phyloP scores from a whole-genome alignment of 35 echinoderm and acorn worm genomes.

The Chiridota heheva region DNA sequence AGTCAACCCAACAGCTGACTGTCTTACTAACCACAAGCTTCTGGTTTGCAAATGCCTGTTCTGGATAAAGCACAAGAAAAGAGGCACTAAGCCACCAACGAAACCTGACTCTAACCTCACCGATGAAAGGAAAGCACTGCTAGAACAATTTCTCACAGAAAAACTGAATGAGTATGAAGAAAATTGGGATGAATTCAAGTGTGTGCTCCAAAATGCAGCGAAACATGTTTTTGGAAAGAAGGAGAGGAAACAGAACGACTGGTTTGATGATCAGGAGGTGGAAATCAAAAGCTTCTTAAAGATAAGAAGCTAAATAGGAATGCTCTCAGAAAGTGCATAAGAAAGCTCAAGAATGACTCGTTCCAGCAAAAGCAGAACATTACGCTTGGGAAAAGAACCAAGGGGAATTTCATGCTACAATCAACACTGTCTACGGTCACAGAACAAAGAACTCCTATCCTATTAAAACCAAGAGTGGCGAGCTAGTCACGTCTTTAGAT shows the following conservation, averaged over 20 bases:
- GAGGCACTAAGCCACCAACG: neutral
- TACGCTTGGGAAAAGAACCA: neutral
- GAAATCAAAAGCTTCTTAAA: neutral
- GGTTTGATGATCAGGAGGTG: slow-evolving; percentile 26
- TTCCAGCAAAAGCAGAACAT: slow-evolving; percentile 13
- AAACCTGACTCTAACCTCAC: too few species aligned
- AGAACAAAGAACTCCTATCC: neutral
- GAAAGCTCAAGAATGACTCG: slow-evolving; percentile 1
- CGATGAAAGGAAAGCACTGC: neutral
- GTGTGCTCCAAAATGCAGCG: neutral
- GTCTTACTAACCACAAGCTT: slow-evolving; percentile 16
- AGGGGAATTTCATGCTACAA: neutral
- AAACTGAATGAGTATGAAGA: neutral
- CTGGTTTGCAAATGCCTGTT: neutral
- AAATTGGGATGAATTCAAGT: slow-evolving; percentile 7
- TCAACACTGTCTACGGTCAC: neutral
- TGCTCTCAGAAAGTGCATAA: slow-evolving; percentile 1
- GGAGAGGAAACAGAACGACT: neutral
- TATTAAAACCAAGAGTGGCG: neutral
- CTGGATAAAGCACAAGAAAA: neutral
- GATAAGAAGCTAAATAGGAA: neutral
- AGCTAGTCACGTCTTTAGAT: neutral
- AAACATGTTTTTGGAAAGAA: neutral
- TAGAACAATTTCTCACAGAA: neutral
- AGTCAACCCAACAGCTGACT: neutral